These are phyloP conservation scores for Paralichthys olivaceus DNA, from an alignment of 2,113 vertebrate species.

Conservation along the genomic window DNA sequence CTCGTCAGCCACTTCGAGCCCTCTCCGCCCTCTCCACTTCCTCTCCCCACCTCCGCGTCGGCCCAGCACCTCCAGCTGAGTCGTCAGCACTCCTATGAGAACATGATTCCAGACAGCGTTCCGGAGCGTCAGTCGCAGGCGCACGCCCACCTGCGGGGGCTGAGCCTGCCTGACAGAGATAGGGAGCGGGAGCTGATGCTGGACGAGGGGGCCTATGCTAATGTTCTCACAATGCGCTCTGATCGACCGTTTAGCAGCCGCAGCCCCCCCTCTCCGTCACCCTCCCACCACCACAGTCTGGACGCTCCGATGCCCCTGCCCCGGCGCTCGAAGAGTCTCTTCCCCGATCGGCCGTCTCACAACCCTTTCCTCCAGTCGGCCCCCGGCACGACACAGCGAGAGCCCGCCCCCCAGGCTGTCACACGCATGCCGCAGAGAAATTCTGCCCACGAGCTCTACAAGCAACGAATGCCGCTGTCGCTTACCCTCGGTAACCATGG, in stretches of 20 bases:
- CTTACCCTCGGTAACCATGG: conserved; percentile 86
- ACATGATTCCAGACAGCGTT: conserved; percentile 87
- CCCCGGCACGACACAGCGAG: conserved; percentile 69
- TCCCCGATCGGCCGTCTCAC: conserved; percentile 89
- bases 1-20: conserved; percentile 89
- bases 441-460: conserved; percentile 92
- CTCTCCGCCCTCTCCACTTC: conserved; percentile 66
- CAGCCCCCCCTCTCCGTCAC: conserved; percentile 77
- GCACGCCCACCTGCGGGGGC: conserved; percentile 86
- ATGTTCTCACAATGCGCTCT: conserved; percentile 90
- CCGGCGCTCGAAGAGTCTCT: conserved; percentile 92
- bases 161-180: conserved; percentile 91
- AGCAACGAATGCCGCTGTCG: conserved; percentile 91
- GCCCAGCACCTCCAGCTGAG: conserved; percentile 84
- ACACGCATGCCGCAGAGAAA: conserved; percentile 89
- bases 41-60: conserved; percentile 56
- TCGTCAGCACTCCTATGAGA: conserved; percentile 96
- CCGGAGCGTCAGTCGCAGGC: conserved; percentile 66
- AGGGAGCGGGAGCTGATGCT: conserved; percentile 79
- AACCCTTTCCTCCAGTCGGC: conserved; percentile 93
- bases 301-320: conserved; percentile 83
- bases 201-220: conserved; percentile 92
- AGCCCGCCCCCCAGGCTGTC: conserved; percentile 81
- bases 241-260: conserved; percentile 90
- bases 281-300: conserved; percentile 88